Conservation (phyloP, 2,113 vertebrate genomes). For the Edolisoma coerulescens region DNA sequence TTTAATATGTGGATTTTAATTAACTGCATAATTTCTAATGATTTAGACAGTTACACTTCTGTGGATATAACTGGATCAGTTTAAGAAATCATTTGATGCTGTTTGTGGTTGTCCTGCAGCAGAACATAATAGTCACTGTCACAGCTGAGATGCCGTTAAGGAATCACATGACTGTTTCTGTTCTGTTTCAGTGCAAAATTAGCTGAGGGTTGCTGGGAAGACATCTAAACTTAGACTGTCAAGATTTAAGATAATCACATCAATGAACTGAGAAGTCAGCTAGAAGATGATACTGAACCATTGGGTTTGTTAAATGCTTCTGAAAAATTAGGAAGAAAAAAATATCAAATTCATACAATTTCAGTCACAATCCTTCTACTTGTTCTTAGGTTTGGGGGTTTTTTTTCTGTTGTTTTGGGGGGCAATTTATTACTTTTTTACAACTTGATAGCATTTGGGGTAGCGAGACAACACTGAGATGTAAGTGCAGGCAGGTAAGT, state of each 20-base stretch:
- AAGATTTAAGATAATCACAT: background rate
- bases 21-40: background rate
- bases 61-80: background rate
- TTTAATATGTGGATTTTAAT: background rate
- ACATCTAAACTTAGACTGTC: background rate
- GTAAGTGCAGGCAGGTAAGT: background rate
- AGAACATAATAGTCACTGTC: background rate
- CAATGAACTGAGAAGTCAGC: background rate
- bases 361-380: background rate
- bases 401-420: background rate
- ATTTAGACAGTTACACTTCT: background rate
- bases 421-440: background rate
- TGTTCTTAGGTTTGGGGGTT: background rate
- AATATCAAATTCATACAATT: background rate
- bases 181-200: background rate
- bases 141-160: background rate
- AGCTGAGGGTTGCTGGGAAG: background rate
- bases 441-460: accelerated
- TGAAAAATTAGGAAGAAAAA: background rate
- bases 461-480: background rate
- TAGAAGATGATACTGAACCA: background rate
- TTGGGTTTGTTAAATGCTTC: background rate
- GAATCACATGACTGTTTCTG: background rate
- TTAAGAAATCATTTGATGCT: background rate
- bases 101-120: background rate